Base-by-base conservation (phyloP, 2,888 invertebrate genomes). In the Lasioglossum zephyrum region DNA sequence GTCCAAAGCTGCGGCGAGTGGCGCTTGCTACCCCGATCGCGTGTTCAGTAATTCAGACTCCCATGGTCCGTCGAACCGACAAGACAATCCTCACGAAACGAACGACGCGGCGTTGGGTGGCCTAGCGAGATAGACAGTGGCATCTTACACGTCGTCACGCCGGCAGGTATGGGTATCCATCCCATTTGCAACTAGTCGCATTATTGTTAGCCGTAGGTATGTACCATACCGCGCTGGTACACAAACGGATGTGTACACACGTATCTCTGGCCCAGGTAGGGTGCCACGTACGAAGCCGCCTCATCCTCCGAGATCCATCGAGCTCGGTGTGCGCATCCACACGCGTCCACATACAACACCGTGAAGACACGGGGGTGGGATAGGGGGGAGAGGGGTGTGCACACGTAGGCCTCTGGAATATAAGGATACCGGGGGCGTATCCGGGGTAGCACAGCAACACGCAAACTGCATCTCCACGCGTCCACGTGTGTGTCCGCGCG, bases 181-280 rank as follows among this genome's bases (percentile, higher is more conserved):
- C 85, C 92, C 89, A 90, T 92, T 91, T 91, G 90, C 89, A 88
- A 89, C 88, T 87, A 86, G 91, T 87, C 87, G 88, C 90, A 90
- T 91, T 92, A 92, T 92, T 90, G 90, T 91, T 89, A 87, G 87
- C 84, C 88, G 80, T 86, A 84, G 87, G 86, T 90, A 87, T 87
- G 87, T 86, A 87, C 85, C 87, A 87, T 88, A 85, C 87, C 80
- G 88, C 85, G 85, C 76, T 63, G 74, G 87, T 88, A 84, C 86
- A 86, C 86, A 89, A 74, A 79, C 70, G 87, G 74, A 85, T 89
- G 81, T 89, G 85, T 91, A 90, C 87, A 86, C 85, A 87, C 86
- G 90, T 90, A 89, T 88, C 89, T 87, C 87, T 82, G 84, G 87
- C 86, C 87, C 85, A 88, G 86, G 88, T 87, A 88, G 88, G 31